Percentiles rank a stretch among this genome's conserved stretches.
These are phyloP conservation scores for Paguma larvata DNA, from an alignment of 2,797 vertebrate species.

Conservation along the genomic window DNA sequence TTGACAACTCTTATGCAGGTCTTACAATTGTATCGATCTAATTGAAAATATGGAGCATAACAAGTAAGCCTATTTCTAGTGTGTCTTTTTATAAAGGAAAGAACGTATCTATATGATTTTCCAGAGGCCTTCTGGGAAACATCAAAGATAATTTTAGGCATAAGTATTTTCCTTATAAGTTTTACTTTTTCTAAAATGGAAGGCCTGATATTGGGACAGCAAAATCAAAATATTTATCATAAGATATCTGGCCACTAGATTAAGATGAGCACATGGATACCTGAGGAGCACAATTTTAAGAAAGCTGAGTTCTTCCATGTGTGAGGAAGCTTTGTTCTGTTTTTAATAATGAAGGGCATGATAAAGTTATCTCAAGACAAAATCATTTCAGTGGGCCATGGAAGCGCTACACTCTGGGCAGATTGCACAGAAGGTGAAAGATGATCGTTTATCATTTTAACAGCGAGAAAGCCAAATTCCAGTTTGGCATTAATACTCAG, in stretches of 20 bases:
- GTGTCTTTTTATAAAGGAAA: slow-evolving; percentile 38
- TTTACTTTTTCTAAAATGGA: neutral
- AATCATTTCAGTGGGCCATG: neutral
- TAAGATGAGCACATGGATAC: neutral
- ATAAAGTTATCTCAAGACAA: slow-evolving; percentile 51
- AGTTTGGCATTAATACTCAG: slow-evolving; percentile 61
- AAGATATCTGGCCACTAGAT: neutral
- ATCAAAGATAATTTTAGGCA: neutral
- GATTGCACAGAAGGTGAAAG: slow-evolving; percentile 67
- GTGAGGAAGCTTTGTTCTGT: neutral
- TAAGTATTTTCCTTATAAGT: slow-evolving; percentile 10
- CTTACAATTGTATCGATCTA: neutral
- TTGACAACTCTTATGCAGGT: neutral
- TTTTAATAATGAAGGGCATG: slow-evolving; percentile 39
- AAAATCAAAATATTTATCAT: slow-evolving; percentile 14
- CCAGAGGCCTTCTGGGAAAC: neutral
- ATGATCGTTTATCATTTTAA: slow-evolving; percentile 64
- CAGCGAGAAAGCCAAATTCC: slow-evolving; percentile 58
- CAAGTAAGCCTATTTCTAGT: neutral
- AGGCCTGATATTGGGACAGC: neutral
- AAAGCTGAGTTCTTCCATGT: neutral
- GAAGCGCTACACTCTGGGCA: slow-evolving; percentile 11
- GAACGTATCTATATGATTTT: neutral
- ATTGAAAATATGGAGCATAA: neutral
- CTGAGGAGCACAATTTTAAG: neutral